Base-by-base conservation (phyloP, 2,888 invertebrate species). In the Cheilosia impressa region DNA sequence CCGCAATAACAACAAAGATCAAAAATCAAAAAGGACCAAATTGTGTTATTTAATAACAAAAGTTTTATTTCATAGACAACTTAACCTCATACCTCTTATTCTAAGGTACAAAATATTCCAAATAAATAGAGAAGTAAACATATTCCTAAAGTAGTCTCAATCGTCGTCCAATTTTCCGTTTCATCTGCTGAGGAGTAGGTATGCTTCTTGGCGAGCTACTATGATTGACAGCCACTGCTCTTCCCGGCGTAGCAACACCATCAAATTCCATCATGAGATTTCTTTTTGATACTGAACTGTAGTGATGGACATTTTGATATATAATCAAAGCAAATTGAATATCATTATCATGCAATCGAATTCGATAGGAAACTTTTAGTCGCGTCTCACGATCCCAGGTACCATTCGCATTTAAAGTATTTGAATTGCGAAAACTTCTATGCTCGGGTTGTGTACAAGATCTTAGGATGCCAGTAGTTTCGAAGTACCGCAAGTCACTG, bases 311-410 rank as follows among this genome's bases (percentile, higher is more conserved):
- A 68, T 89, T 88, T 69, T 89, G 90, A 85, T 90, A 90, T 52
- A 90, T 89, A 15, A 90, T 88, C 66, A 90, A 85, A 9, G 89
- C 90, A 66, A 90, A 90, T 88, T 90, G 89, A 63, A 90, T 78
- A 72, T 89, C 88, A 72, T 90, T 89, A 76, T 89, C 89, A 34
- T 87, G 69, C 15, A 88, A 43, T 34, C 88, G 87, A 34, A 89
- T 89, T 24, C 89, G 78, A 87, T 90, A 91, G 19, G 90, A 90
- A 50, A 91, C 88, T 66, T 89, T 88, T 72, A 91, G 78, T 78
- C 88, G 88, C 7, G 89, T 89, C 34, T 88, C 88, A 17, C 90
- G 87, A 76, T 90, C 88, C 82, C 88, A 88, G 34, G 71, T 76
- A 50, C 83, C 88, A 55, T 87, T 80, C 2, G 22, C 72, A 47